Percentiles rank a stretch among this genome's conserved stretches.
phyloP scores from a whole-genome alignment of 2,888 invertebrate species.

The Drosophila emarginata region DNA sequence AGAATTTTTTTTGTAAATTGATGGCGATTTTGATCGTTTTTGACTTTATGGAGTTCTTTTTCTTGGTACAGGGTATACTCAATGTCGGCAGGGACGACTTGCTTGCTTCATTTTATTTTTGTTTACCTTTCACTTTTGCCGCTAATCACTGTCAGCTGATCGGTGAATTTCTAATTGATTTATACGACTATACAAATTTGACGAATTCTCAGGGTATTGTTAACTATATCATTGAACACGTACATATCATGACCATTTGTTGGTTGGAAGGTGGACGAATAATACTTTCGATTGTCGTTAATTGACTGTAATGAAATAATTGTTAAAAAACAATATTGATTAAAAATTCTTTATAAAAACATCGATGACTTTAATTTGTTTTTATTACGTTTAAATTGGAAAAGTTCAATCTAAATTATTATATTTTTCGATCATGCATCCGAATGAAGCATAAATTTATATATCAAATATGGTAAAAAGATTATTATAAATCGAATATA shows the following conservation, averaged over 20 bases:
- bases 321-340: not conserved
- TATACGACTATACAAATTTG: constrained; percentile 10
- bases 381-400: constrained; percentile 2
- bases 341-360: not conserved
- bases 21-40: no score
- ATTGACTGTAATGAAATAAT: constrained; percentile 7
- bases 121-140: constrained; percentile 59
- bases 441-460: no score
- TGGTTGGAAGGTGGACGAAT: not conserved
- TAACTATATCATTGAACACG: not conserved
- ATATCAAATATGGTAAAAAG: no score
- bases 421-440: not conserved
- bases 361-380: not conserved
- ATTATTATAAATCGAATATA: no score
- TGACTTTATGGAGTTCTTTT: no score
- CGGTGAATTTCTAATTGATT: constrained; percentile 20
- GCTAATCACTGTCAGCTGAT: constrained; percentile 52
- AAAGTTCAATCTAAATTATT: not conserved
- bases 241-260: not conserved
- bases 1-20: no score
- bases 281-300: not conserved
- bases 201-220: constrained; percentile 6
- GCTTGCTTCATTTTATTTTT: no score
- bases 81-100: no score
- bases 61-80: no score